Conservation (phyloP, 2,797 vertebrate genomes). For the Muscicapa striata region DNA sequence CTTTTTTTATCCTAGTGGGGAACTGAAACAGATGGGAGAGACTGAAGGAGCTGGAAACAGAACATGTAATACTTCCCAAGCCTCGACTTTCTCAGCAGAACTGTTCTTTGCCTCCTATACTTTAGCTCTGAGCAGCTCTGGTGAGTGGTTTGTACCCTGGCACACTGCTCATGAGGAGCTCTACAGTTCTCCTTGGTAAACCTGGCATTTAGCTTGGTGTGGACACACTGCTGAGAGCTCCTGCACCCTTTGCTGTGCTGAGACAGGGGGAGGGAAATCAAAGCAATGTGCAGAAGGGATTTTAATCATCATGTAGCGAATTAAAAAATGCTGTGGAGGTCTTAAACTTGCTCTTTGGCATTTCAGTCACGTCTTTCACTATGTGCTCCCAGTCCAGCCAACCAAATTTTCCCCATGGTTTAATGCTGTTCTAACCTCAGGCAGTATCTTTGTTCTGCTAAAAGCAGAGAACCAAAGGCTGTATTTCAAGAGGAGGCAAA, state of each 20-base stretch:
- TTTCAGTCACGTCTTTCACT: not conserved
- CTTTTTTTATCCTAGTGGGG: not conserved
- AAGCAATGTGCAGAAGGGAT: not conserved
- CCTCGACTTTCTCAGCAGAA: not conserved
- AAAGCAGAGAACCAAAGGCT: conserved; percentile 21
- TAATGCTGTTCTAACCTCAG: not conserved
- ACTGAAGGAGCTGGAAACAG: conserved; percentile 37
- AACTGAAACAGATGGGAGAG: conserved; percentile 53
- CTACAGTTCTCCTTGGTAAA: not conserved
- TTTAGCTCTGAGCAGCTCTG: not conserved
- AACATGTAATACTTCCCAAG: conserved; percentile 36
- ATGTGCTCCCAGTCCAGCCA: not conserved
- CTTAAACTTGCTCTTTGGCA: conserved; percentile 13
- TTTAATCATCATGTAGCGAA: conserved; percentile 24
- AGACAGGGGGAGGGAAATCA: not conserved
- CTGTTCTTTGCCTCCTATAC: not conserved
- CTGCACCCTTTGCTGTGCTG: not conserved
- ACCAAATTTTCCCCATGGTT: not conserved
- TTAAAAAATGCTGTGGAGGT: not conserved
- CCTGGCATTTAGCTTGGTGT: not conserved
- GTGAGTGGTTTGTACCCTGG: not conserved
- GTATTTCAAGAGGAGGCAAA: conserved; percentile 11
- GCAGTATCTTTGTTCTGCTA: not conserved
- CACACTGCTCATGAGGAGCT: not conserved
- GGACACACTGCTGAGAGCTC: not conserved